Conservation (phyloP, 2,797 vertebrate genomes). For the Philypnodon macrostomus region DNA sequence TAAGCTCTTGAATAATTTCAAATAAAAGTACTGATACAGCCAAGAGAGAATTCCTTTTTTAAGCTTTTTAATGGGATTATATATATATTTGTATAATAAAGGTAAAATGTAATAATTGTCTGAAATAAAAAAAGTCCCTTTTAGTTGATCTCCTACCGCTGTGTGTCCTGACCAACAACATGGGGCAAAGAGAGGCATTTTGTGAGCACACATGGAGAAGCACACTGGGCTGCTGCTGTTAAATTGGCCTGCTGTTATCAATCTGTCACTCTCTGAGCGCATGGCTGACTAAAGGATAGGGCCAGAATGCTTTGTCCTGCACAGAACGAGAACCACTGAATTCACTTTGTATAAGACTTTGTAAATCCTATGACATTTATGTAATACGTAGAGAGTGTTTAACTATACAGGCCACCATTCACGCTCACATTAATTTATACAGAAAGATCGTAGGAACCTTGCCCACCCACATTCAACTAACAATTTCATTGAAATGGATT, state of each 20-base stretch:
- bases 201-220: background rate
- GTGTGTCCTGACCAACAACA: background rate
- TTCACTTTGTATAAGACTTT: slow-evolving; percentile 2
- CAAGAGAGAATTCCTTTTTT: no score
- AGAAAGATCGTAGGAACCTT: no score
- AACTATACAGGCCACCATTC: background rate
- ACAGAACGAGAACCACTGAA: background rate
- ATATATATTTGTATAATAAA: no score
- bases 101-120: no score
- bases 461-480: no score
- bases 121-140: no score
- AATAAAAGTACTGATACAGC: no score
- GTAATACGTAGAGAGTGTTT: background rate
- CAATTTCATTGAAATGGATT: no score
- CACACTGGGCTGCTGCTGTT: slow-evolving; percentile 5
- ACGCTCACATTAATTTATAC: no score
- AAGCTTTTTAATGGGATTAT: no score
- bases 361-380: background rate
- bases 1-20: no score
- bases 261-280: slow-evolving; percentile 4
- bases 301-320: background rate
- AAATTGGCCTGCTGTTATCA: slow-evolving; percentile 5
- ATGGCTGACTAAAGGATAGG: slow-evolving; percentile 1
- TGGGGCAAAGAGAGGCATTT: background rate
- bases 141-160: background rate